Evolutionary conservation across 1,140 invertebrate species (phyloP).

Genomic region (Penaeus chinensis): DNA sequence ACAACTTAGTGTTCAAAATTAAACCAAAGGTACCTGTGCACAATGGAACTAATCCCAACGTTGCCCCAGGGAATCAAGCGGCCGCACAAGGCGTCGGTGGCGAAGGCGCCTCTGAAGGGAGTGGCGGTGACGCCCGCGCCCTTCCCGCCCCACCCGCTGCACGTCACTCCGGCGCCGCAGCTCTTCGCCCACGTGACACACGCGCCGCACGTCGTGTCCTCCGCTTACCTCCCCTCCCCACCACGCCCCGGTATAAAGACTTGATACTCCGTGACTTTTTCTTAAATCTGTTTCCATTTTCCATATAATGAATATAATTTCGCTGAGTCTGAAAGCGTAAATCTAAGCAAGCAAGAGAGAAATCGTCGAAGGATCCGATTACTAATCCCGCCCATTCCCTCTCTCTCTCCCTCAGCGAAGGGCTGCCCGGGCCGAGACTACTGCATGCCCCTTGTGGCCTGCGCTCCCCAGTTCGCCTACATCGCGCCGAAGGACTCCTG

Average conservation of each 20-base stretch:
- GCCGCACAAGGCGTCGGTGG: neutral
- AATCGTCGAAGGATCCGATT: too few species aligned
- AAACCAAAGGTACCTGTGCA: neutral
- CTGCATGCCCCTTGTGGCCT: constrained; percentile 41
- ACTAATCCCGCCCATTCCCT: neutral
- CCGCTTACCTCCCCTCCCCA: neutral
- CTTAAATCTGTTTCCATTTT: too few species aligned
- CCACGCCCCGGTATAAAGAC: neutral
- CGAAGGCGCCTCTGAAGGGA: constrained; percentile 11
- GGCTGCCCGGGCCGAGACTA: constrained; percentile 3
- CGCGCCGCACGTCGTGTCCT: neutral
- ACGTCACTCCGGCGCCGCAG: neutral
- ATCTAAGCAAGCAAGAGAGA: too few species aligned
- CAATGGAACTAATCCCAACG: neutral
- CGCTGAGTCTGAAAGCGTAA: too few species aligned
- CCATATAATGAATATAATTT: too few species aligned
- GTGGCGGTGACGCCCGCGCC: neutral
- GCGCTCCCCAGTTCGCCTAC: constrained; percentile 36
- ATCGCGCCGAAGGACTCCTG: constrained; percentile 1
- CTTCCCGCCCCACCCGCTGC: neutral
- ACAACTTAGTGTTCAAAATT: too few species aligned
- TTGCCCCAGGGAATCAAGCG: neutral
- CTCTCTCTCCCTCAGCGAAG: neutral
- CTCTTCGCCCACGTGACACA: neutral
- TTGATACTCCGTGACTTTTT: too few species aligned